phyloP scores from a whole-genome alignment of 1,140 invertebrate genomes.

The Drosophila paulistorum region DNA sequence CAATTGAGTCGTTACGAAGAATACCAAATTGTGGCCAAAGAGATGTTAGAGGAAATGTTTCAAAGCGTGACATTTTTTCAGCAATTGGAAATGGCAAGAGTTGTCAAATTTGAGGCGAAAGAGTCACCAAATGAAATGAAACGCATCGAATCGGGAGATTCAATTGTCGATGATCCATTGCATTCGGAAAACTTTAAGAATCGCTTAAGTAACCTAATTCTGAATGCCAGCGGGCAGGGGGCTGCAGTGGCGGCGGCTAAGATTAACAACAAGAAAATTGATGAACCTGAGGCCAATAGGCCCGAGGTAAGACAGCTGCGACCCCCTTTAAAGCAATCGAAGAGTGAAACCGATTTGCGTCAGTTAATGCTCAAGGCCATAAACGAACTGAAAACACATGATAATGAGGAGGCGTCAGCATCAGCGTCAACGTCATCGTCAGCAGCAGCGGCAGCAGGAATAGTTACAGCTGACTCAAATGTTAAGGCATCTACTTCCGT shows the following conservation, averaged over 20 bases:
- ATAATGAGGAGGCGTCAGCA: slow-evolving; percentile 34
- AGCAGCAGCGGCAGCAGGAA: slow-evolving; percentile 21
- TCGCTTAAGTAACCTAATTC: slow-evolving; percentile 67
- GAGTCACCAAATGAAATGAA: slow-evolving; percentile 3
- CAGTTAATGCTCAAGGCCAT: slow-evolving; percentile 71
- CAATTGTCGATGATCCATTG: slow-evolving; percentile 67
- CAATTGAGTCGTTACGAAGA: slow-evolving; percentile 39
- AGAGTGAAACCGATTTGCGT: slow-evolving; percentile 78
- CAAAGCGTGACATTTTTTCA: slow-evolving; percentile 59
- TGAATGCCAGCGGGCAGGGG: slow-evolving; percentile 48
- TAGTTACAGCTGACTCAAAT: slow-evolving; percentile 16
- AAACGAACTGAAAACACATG: slow-evolving; percentile 62
- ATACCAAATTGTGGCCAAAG: slow-evolving; percentile 45
- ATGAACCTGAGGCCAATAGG: slow-evolving; percentile 15
- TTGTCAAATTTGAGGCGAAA: not conserved
- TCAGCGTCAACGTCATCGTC: too few relatives aligned
- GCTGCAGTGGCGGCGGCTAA: slow-evolving; percentile 11
- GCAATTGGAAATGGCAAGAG: slow-evolving; percentile 36
- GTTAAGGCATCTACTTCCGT: slow-evolving; percentile 7
- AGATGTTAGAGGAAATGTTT: slow-evolving; percentile 67
- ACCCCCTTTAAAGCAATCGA: slow-evolving; percentile 73
- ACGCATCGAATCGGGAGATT: slow-evolving; percentile 48
- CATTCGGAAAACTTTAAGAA: slow-evolving; percentile 77
- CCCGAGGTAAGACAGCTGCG: slow-evolving; percentile 25
- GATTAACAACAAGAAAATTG: slow-evolving; percentile 23